phyloP scores from a whole-genome alignment of 2,888 invertebrate species.

The Tillus elongatus region DNA sequence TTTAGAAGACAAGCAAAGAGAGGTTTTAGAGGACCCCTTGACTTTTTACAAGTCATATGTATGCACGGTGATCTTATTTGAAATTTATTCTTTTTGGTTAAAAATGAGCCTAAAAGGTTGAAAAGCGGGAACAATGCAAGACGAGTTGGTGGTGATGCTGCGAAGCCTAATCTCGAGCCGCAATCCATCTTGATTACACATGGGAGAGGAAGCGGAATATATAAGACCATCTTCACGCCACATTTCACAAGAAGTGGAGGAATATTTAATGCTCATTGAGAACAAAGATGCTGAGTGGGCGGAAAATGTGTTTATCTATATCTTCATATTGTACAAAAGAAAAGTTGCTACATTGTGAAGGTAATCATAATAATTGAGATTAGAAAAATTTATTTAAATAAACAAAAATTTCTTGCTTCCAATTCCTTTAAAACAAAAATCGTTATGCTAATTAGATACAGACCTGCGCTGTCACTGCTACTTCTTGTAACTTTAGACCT shows the following conservation, averaged over 20 bases:
- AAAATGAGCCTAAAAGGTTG: conserved; percentile 30
- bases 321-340: no score
- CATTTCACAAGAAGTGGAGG: conserved; percentile 33
- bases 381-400: no score
- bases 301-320: no score
- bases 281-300: no score
- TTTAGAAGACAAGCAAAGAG: conserved; percentile 28
- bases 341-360: no score
- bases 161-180: conserved; percentile 37
- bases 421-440: no score
- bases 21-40: conserved; percentile 22
- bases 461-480: no score
- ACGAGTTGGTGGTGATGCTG: conserved; percentile 17
- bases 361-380: no score
- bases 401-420: no score
- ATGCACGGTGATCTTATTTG: conserved; percentile 35
- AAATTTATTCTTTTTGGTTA: conserved; percentile 33
- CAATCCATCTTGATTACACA: conserved; percentile 41
- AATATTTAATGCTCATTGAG: conserved; percentile 25
- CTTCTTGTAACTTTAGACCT: no score
- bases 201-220: conserved; percentile 27
- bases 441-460: no score
- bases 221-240: conserved; percentile 31
- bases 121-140: conserved; percentile 18
- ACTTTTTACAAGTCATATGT: conserved; percentile 34